Percentiles rank a stretch among this genome's conserved stretches.
These are phyloP conservation scores for Vespertilio murinus DNA, from an alignment of 2,797 vertebrate species.

Conservation along the genomic window DNA sequence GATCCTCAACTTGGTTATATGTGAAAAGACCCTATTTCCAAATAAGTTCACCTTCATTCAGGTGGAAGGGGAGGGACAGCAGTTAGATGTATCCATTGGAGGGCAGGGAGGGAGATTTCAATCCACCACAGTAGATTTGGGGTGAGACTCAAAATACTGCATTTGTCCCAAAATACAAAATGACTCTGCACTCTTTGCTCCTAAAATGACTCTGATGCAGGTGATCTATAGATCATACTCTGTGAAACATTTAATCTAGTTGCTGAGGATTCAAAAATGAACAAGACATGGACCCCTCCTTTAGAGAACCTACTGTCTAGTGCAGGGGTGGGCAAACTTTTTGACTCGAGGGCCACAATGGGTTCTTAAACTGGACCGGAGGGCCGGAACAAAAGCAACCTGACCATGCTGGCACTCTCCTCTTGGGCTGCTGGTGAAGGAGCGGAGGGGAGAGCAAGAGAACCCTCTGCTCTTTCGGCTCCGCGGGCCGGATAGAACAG, in stretches of 20 bases:
- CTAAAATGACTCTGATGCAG: neutral
- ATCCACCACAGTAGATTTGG: neutral
- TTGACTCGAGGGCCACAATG: too few species aligned
- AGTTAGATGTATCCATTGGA: neutral
- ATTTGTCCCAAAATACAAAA: neutral
- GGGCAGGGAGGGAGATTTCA: neutral
- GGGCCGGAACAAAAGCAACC: too few species aligned
- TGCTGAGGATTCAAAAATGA: neutral
- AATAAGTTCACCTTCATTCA: neutral
- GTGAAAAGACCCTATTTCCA: constrained; percentile 9
- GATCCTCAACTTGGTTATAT: neutral
- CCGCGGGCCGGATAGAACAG: too few species aligned
- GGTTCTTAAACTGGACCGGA: too few species aligned
- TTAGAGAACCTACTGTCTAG: neutral
- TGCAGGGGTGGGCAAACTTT: too few species aligned
- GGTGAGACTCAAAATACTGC: neutral
- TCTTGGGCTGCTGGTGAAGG: too few species aligned
- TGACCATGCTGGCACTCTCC: too few species aligned
- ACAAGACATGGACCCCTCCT: neutral
- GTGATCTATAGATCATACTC: neutral
- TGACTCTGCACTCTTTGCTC: neutral
- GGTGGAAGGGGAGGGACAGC: too few species aligned
- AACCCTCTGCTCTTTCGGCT: too few species aligned
- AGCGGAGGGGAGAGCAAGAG: too few species aligned
- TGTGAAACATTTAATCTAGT: neutral